Base-by-base conservation (phyloP, 2,888 invertebrate genomes). In the Rhodophaea formosa region DNA sequence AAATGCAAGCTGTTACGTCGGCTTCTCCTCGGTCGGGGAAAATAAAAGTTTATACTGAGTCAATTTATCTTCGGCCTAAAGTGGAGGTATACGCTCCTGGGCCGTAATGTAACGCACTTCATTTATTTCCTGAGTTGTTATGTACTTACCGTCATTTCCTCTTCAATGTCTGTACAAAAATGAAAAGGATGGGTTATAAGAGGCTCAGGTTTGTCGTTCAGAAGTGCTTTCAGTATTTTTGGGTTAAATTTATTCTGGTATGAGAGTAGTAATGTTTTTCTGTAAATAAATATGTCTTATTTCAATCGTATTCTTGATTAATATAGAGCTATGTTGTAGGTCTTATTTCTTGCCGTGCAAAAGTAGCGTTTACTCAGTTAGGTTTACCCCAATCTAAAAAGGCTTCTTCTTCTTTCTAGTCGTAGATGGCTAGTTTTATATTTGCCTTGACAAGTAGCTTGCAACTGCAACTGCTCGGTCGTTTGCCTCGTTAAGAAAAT, bases 1-100 rank as follows among this genome's bases (percentile, higher is more conserved):
- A 83, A 83, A 82, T 79, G 79, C 79, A 79, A 78, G 80, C 77
- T 77, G 77, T 80, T 80, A 79, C 78, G 65, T 60, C 63, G 66
- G 69, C 69, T 67, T 69, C 67, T 60, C 65, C 52, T 58, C 59
- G 56, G 58, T 63, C 62, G 60, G 63, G 63, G 67, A 69, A 72
- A 77, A 75, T 76, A 82, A 80, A 82, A 80, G 68, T 74, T 79
- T 76, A 72, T 75, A 78, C 77, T 59, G 65, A 67, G 68, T 71
- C 78, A 68, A 81, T 83, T 77, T 80, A 80, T 81, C 77, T 80
- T 75, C 65, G 67, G 63, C 70, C 62, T 71, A 64, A 66, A 74
- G 71, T 71, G 72, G 69, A 65, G 65, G 68, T 70, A 70, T 67
- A 71, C 62, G 58, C 64, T 53, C 42, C 58, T 55, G 59, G 63